A percentile compares a stretch with the other conserved stretches of the same genome.
phyloP scores from a whole-genome alignment of 2,888 invertebrate genomes.

The Dasypolia templi region DNA sequence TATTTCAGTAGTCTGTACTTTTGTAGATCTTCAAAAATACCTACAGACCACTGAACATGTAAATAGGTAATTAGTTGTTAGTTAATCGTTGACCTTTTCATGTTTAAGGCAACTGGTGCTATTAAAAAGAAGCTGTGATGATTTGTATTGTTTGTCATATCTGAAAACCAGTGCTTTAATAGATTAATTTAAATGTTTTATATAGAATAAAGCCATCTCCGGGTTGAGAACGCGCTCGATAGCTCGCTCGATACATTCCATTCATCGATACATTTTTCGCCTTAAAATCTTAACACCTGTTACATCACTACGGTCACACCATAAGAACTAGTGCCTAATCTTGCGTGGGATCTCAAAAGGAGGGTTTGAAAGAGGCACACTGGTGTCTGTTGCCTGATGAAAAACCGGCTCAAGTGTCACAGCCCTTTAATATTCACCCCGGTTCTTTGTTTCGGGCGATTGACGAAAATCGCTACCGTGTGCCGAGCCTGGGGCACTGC shows the following conservation, averaged over 20 bases:
- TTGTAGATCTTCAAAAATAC: too few relatives aligned
- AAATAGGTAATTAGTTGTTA: background rate
- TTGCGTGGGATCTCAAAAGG: constrained; percentile 89
- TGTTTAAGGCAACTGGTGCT: background rate
- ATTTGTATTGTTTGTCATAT: background rate
- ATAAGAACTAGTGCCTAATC: constrained; percentile 89
- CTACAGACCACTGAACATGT: background rate
- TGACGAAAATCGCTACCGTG: constrained; percentile 85
- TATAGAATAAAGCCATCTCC: background rate
- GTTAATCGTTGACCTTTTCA: background rate
- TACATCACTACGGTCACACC: constrained; percentile 77
- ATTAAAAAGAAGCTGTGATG: background rate
- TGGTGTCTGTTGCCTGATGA: constrained; percentile 87
- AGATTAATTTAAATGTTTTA: background rate
- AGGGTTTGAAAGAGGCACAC: constrained; percentile 84
- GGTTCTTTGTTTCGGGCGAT: constrained; percentile 85
- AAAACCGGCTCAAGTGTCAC: constrained; percentile 87
- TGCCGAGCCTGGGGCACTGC: constrained; percentile 54
- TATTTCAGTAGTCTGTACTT: background rate
- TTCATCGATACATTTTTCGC: constrained; percentile 22
- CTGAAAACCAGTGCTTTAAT: background rate
- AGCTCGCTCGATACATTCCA: background rate
- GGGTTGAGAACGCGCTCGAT: background rate
- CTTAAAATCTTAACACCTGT: background rate
- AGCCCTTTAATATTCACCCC: constrained; percentile 88